Conservation (phyloP, 2,113 vertebrate species). For the Hipposideros armiger region DNA sequence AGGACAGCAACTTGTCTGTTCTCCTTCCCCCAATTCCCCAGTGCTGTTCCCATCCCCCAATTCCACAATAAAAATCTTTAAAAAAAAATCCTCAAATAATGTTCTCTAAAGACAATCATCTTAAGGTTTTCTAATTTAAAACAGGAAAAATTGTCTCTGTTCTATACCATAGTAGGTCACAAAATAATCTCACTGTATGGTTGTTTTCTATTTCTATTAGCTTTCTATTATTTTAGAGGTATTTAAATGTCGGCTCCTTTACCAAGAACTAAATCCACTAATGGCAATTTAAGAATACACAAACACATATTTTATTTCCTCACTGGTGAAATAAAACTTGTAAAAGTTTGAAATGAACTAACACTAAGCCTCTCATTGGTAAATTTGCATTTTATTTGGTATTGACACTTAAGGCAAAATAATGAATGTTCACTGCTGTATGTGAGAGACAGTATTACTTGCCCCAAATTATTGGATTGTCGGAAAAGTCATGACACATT, state of each 20-base stretch:
- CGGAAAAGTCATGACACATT: too few relatives aligned
- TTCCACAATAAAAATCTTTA: too few relatives aligned
- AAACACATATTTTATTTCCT: slow-evolving; percentile 82
- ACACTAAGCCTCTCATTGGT: neutral
- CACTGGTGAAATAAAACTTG: slow-evolving; percentile 53
- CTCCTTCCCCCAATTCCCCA: too few relatives aligned
- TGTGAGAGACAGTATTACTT: neutral
- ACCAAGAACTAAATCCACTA: slow-evolving; percentile 81
- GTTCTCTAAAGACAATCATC: slow-evolving; percentile 89
- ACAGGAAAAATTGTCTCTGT: slow-evolving; percentile 77
- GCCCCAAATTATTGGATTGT: neutral
- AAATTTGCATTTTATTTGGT: neutral
- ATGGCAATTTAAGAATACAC: slow-evolving; percentile 72
- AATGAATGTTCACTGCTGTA: neutral
- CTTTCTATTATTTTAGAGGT: slow-evolving; percentile 73
- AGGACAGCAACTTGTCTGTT: too few relatives aligned
- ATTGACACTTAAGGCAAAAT: neutral
- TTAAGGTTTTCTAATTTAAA: slow-evolving; percentile 82
- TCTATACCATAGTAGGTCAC: neutral
- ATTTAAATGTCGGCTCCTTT: slow-evolving; percentile 75
- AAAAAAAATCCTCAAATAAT: slow-evolving; percentile 69
- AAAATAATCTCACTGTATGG: slow-evolving; percentile 76
- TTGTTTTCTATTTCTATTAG: slow-evolving; percentile 68
- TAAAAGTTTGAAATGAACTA: slow-evolving; percentile 30
- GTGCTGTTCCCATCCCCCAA: too few relatives aligned